Base-by-base conservation (phyloP, 2,888 invertebrate genomes). In the Phorcus lineatus region DNA sequence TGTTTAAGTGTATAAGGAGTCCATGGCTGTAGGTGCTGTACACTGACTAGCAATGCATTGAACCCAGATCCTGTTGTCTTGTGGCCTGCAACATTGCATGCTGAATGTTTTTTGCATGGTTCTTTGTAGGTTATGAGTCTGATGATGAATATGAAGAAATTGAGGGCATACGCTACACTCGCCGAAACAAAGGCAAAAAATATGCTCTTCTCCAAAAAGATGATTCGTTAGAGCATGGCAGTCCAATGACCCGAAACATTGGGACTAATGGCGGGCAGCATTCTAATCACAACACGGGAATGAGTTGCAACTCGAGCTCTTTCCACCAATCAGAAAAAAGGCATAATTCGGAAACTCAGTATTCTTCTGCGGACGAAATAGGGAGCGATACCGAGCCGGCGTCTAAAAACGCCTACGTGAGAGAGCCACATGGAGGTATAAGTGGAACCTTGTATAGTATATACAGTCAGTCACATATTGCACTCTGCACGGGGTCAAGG, bases 341-440 rank as follows among this genome's bases (percentile, higher is more conserved):
- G 31, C 85, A 85, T 77, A 85, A 86, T 82, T 88, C 88, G 4
- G 88, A 88, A 81, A 85, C 84, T 67, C 86, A 84, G 31, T 84
- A 84, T 74, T 88, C 89, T 31, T 90, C 76, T 55, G 24, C 90
- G n/a, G 90, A 90, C 80, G 90, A 90, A 77, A 86, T 86, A 78
- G 87, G 86, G 80, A 90, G 91, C 82, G 90, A 91, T 82, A 85
- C 85, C 52, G 90, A 90, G 80, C 86, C 86, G n/a, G 84, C 86
- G 53, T 86, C 89, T 62, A 87, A 86, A 83, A 86, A 85, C 53
- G 84, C 88, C 19, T 90, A 90, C 81, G 84, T 88, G 79, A 95
- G 95, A 92, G 95, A 95, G 22, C 92, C 95, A 82, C 95, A 86
- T 40, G 88, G 86, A 85, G 87, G 87, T 86, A 86, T 70, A 74